Conservation (phyloP, 2,113 vertebrate species). For the Onychostoma macrolepis region DNA sequence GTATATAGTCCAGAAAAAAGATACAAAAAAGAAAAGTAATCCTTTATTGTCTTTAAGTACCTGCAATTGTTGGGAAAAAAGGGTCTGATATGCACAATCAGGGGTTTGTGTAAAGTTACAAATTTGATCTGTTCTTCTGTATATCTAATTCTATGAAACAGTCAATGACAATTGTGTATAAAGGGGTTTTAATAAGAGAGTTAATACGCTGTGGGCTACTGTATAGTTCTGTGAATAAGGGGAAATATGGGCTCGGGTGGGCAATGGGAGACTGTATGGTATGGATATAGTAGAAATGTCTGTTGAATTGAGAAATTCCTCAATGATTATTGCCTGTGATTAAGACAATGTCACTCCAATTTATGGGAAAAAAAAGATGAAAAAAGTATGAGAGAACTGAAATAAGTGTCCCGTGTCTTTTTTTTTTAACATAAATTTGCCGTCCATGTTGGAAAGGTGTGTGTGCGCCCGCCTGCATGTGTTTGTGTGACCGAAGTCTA, state of each 20-base stretch:
- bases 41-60: conserved; percentile 55
- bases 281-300: conserved; percentile 65
- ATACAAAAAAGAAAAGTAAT: conserved; percentile 37
- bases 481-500: background rate
- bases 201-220: conserved; percentile 68
- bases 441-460: background rate
- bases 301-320: conserved; percentile 74
- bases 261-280: conserved; percentile 61
- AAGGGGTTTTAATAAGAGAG: conserved; percentile 65
- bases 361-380: conserved; percentile 73
- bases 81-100: conserved; percentile 77
- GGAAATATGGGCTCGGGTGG: conserved; percentile 67
- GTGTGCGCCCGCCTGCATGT: background rate
- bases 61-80: conserved; percentile 75
- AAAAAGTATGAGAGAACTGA: conserved; percentile 59
- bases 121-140: conserved; percentile 65
- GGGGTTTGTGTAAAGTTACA: conserved; percentile 68
- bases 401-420: conserved; percentile 48
- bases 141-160: conserved; percentile 75
- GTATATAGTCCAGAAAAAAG: conserved; percentile 20
- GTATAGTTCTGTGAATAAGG: conserved; percentile 77
- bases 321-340: conserved; percentile 83
- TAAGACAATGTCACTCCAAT: conserved; percentile 78
- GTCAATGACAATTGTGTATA: conserved; percentile 78
- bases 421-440: conserved; percentile 45